Percentiles rank a stretch among this genome's conserved stretches.
These are phyloP conservation scores for Ooceraea biroi DNA, from an alignment of 1,140 invertebrate genomes.

Conservation along the genomic window DNA sequence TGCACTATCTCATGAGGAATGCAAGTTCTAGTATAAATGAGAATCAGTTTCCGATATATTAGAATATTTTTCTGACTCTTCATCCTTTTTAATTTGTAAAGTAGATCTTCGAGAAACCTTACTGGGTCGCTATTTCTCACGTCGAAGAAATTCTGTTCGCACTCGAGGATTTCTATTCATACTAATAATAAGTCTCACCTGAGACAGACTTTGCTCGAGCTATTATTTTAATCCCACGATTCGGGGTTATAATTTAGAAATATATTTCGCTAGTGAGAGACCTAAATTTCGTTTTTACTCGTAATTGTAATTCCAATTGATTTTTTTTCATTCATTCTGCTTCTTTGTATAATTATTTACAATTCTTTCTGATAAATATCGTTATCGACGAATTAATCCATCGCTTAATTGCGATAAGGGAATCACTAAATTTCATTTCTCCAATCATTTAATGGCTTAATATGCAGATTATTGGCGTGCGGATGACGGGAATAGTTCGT, in stretches of 20 bases:
- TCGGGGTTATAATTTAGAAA: neutral
- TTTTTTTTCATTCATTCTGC: neutral
- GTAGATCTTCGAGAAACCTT: neutral
- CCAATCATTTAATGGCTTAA: constrained; percentile 11
- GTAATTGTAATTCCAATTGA: neutral
- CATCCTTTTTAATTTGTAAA: constrained; percentile 25
- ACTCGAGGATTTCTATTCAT: neutral
- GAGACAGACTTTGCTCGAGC: neutral
- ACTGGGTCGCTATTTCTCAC: neutral
- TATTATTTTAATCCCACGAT: neutral
- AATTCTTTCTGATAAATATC: neutral
- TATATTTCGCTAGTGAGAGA: neutral
- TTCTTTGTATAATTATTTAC: neutral
- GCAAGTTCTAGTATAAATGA: neutral
- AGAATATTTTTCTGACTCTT: neutral
- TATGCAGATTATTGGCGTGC: neutral
- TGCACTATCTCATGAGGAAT: neutral
- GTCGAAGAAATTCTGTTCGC: neutral
- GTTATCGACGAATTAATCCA: constrained; percentile 20
- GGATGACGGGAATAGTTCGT: neutral
- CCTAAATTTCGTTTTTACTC: neutral
- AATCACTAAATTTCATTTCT: neutral
- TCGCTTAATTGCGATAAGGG: neutral
- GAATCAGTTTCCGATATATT: no score
- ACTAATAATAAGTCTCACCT: neutral